Percentiles rank a stretch among this genome's conserved stretches.
Conservation (phyloP, 2,113 vertebrate species). For the Lates calcarifer region DNA sequence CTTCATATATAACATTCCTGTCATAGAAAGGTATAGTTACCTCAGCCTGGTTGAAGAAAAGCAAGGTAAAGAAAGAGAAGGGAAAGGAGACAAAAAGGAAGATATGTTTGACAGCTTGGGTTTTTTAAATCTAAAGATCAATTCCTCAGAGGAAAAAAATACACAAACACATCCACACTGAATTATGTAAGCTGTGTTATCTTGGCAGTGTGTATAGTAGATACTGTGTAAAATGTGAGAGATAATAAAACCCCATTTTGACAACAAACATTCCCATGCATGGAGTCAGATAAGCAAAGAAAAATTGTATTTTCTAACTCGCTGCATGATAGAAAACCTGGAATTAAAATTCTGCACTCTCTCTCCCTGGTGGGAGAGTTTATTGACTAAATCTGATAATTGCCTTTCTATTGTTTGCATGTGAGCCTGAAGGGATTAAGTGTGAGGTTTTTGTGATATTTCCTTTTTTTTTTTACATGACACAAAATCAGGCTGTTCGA, state of each 20-base stretch:
- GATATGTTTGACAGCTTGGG: not conserved
- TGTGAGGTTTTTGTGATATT: not conserved
- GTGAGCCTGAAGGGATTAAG: not conserved
- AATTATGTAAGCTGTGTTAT: constrained; percentile 27
- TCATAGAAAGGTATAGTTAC: constrained; percentile 30
- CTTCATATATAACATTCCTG: constrained; percentile 72
- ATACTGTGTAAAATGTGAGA: constrained; percentile 18
- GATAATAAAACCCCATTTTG: constrained; percentile 32
- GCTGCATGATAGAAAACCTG: not conserved
- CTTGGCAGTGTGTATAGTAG: constrained; percentile 23
- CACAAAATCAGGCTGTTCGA: not conserved
- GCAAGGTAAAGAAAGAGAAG: not conserved
- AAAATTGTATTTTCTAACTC: not conserved
- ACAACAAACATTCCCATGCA: constrained; percentile 43
- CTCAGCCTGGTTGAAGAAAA: constrained; percentile 11
- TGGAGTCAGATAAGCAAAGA: constrained; percentile 16
- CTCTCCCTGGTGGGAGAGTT: not conserved
- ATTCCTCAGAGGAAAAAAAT: no score
- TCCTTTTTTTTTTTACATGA: not conserved
- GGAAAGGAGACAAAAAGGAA: not conserved
- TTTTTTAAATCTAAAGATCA: not conserved
- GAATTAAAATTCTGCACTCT: not conserved
- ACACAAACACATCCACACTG: not conserved
- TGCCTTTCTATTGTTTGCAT: not conserved
- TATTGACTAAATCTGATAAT: not conserved